Evolutionary conservation across 2,797 vertebrate species (phyloP).

Genomic region (Tapirus indicus): DNA sequence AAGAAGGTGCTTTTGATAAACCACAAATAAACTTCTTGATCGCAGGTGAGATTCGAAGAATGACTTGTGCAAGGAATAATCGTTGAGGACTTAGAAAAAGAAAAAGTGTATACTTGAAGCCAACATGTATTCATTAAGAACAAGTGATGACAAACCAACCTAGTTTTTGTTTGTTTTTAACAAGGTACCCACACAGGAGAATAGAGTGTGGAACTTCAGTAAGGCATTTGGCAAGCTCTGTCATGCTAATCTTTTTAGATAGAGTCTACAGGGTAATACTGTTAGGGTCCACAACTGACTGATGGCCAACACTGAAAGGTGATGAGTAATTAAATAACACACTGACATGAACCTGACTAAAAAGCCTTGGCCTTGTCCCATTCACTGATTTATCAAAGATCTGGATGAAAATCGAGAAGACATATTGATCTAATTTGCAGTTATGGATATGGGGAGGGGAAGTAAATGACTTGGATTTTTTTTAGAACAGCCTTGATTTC

Average conservation of each 20-base stretch:
- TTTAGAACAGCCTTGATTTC: background rate
- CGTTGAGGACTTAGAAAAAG: background rate
- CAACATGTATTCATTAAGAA: background rate
- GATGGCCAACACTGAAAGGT: background rate
- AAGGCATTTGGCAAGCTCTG: background rate
- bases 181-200: background rate
- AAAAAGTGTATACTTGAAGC: background rate
- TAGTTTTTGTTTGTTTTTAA: background rate
- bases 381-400: background rate
- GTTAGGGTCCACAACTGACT: background rate
- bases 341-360: background rate
- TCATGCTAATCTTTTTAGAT: background rate
- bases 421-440: background rate
- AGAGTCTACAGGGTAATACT: background rate
- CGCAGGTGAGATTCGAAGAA: background rate
- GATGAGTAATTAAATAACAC: conserved; percentile 5
- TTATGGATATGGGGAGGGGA: background rate
- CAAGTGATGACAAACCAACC: conserved; percentile 4
- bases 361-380: background rate
- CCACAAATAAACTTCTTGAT: conserved; percentile 29
- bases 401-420: background rate
- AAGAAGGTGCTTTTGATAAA: conserved; percentile 1
- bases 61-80: background rate
- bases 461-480: background rate
- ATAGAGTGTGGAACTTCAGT: background rate